A percentile compares a stretch with the other conserved stretches of the same genome.
Evolutionary conservation across 2,113 vertebrate species (phyloP).

Genomic region (Gasterosteus nipponicus): DNA sequence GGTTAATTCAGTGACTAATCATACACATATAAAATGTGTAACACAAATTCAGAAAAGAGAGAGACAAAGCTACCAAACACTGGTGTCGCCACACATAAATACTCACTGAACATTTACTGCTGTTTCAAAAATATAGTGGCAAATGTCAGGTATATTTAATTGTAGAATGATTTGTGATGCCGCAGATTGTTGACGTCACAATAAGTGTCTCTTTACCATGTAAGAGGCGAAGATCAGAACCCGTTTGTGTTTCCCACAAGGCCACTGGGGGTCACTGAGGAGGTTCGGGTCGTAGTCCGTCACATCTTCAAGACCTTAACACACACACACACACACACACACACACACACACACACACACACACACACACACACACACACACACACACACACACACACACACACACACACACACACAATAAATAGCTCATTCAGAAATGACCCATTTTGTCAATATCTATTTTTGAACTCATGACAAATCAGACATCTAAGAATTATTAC

Average conservation of each 20-base stretch:
- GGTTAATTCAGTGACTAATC: no score
- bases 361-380: not conserved
- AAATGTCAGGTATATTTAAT: not conserved
- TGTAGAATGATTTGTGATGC: not conserved
- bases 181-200: not conserved
- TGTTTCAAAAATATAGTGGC: not conserved
- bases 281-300: slow-evolving; percentile 93
- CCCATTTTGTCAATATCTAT: no score
- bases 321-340: slow-evolving; percentile 3
- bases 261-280: slow-evolving; percentile 96
- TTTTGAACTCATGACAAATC: no score
- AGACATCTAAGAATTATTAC: no score
- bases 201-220: slow-evolving; percentile 83
- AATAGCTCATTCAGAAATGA: not conserved
- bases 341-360: not conserved
- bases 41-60: no score
- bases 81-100: no score
- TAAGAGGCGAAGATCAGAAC: slow-evolving; percentile 98
- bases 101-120: no score
- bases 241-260: slow-evolving; percentile 97
- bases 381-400: no score
- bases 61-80: no score
- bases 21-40: no score
- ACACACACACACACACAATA: no score
- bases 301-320: slow-evolving; percentile 84